Evolutionary conservation across 2,797 vertebrate species (phyloP).

Genomic region (Poeciliopsis gracilis): DNA sequence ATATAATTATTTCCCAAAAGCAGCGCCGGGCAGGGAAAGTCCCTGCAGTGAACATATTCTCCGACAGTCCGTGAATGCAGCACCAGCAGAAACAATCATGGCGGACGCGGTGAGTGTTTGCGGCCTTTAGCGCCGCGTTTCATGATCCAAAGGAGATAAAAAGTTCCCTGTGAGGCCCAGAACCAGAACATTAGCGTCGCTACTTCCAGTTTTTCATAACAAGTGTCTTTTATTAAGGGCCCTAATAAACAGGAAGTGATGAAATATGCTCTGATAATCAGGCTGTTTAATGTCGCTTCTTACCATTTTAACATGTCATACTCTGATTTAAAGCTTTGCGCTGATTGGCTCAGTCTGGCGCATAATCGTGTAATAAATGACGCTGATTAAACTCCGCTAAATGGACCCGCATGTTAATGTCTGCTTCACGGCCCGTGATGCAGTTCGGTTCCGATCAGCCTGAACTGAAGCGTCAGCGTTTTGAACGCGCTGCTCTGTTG

Average conservation of each 20-base stretch:
- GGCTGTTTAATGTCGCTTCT: neutral
- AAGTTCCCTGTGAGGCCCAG: fast-evolving
- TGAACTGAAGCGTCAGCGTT: no score
- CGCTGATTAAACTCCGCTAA: neutral
- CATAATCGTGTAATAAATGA: neutral
- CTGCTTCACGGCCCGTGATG: neutral
- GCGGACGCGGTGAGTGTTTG: constrained; percentile 59
- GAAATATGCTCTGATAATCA: neutral
- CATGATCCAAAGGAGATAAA: fast-evolving
- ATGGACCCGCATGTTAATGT: neutral
- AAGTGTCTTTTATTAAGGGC: constrained; percentile 4
- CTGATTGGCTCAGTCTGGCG: no score
- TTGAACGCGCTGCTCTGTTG: no score
- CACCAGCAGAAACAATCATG: constrained; percentile 33
- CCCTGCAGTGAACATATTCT: fast-evolving
- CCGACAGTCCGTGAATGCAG: constrained; percentile 41
- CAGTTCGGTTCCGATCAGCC: no score
- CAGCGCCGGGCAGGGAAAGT: neutral
- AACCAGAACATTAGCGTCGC: constrained; percentile 7
- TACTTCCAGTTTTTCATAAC: constrained; percentile 23
- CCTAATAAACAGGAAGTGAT: neutral
- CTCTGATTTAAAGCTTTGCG: no score
- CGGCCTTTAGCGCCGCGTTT: no score
- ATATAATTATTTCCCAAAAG: constrained; percentile 4
- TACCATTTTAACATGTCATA: neutral